Percentiles rank a stretch among this genome's conserved stretches.
Conservation (phyloP, 2,797 vertebrate species). For the Ara ararauna region DNA sequence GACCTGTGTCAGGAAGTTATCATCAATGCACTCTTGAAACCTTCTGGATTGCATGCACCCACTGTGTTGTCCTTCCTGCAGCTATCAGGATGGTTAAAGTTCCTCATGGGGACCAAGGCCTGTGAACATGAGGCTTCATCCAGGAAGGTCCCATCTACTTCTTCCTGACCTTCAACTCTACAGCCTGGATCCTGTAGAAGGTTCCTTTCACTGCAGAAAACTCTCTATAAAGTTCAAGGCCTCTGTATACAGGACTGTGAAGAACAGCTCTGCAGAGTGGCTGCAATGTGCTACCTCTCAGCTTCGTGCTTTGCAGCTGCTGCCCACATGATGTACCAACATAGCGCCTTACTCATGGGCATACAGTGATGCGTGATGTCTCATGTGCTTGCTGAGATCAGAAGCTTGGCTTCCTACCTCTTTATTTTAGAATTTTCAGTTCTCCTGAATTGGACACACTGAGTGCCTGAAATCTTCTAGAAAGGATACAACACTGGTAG, state of each 20-base stretch:
- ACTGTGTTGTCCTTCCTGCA: background rate
- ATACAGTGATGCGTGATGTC: accelerated
- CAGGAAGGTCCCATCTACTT: background rate
- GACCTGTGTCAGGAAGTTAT: background rate
- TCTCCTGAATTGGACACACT: background rate
- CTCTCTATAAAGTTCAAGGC: background rate
- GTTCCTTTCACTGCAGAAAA: background rate
- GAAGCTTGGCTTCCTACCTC: background rate
- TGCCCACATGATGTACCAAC: background rate
- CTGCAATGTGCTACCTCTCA: background rate
- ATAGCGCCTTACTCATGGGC: background rate
- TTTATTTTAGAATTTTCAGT: background rate
- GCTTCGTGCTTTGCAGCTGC: background rate
- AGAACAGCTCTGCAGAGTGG: background rate
- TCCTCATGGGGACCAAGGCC: background rate
- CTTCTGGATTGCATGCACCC: background rate
- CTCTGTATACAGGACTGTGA: background rate
- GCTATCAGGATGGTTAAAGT: background rate
- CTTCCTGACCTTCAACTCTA: background rate
- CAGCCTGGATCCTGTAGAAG: background rate
- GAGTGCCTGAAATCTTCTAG: background rate
- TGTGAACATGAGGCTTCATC: background rate
- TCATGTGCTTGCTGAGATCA: background rate
- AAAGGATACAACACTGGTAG: background rate
- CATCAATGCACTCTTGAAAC: background rate